Conservation (phyloP, 2,113 vertebrate genomes). For the Melanerpes aurifrons region DNA sequence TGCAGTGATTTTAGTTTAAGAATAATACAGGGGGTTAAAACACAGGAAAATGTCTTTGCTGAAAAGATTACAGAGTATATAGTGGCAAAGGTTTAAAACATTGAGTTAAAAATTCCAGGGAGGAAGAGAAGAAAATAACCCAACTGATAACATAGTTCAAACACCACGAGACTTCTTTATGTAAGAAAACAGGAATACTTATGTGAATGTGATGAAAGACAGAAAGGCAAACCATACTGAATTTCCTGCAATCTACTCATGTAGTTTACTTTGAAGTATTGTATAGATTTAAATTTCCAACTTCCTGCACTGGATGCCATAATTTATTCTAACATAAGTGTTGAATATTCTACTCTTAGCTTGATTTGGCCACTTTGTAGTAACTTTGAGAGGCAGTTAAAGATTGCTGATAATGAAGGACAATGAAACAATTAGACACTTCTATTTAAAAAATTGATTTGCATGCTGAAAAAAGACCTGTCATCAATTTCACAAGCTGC, state of each 20-base stretch:
- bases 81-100: background rate
- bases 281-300: background rate
- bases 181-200: background rate
- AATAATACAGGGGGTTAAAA: background rate
- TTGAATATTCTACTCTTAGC: background rate
- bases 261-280: background rate
- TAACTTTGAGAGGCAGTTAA: background rate
- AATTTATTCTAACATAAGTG: background rate
- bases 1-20: background rate
- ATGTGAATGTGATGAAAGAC: background rate
- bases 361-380: background rate
- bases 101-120: background rate
- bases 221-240: background rate
- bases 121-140: background rate
- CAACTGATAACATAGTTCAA: background rate
- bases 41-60: background rate
- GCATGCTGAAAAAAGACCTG: background rate
- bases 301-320: background rate
- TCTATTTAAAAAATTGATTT: constrained; percentile 42
- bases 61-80: background rate
- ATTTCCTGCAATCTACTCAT: background rate
- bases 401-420: background rate
- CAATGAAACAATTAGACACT: constrained; percentile 20
- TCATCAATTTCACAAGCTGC: background rate
- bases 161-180: background rate